Evolutionary conservation across 2,113 vertebrate genomes (phyloP).

Genomic region (Vulpes lagopus): DNA sequence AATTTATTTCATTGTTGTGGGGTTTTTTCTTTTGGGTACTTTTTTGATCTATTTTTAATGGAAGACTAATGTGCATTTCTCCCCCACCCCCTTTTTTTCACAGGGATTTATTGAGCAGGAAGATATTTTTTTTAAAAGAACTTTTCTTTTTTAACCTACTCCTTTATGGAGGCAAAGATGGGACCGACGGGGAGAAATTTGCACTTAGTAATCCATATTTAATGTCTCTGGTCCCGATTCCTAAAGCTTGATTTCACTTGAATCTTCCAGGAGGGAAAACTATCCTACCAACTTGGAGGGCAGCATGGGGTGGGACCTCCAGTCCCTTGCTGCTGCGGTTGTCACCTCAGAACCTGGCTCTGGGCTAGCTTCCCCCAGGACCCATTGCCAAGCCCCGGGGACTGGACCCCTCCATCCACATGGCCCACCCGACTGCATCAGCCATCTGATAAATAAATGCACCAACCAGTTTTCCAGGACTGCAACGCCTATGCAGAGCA

Average conservation of each 20-base stretch:
- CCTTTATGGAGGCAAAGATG: background rate
- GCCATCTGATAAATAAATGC: background rate
- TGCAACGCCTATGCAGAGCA: background rate
- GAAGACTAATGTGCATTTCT: conserved; percentile 45
- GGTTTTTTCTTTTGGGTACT: conserved; percentile 45
- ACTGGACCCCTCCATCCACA: background rate
- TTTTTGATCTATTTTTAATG: conserved; percentile 75
- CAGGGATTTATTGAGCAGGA: conserved; percentile 29
- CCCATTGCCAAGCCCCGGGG: background rate
- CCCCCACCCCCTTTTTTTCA: rapidly evolving
- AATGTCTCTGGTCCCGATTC: background rate
- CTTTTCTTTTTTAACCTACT: conserved; percentile 26
- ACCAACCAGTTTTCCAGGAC: background rate
- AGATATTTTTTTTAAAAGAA: background rate
- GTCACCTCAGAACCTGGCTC: background rate
- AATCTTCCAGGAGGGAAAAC: conserved; percentile 14
- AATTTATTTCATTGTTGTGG: conserved; percentile 74
- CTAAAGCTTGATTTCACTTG: background rate
- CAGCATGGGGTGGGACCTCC: background rate
- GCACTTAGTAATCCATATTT: background rate
- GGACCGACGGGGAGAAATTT: background rate
- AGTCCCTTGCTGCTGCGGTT: rapidly evolving
- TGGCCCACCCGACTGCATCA: background rate
- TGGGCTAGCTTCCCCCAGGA: background rate
- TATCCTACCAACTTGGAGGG: background rate